Percentiles rank a stretch among this genome's conserved stretches.
phyloP scores from a whole-genome alignment of 2,888 invertebrate genomes.

The Pristionchus mayeri region DNA sequence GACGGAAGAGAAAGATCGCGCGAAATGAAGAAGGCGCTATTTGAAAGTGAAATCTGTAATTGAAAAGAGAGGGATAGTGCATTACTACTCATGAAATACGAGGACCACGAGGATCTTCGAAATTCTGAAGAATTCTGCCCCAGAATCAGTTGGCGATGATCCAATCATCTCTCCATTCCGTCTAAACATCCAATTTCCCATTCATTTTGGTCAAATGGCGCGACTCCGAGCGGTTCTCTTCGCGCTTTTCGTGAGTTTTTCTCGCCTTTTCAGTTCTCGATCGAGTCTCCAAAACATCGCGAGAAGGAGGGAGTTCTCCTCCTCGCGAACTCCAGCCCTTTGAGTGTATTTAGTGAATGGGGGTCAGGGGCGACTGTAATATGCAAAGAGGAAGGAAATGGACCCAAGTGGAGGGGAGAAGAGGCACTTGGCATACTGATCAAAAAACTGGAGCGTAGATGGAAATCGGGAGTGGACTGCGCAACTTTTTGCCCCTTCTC shows the following conservation, averaged over 20 bases:
- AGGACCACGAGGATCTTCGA: neutral
- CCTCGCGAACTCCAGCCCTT: slow-evolving; percentile 8
- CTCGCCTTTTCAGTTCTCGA: neutral
- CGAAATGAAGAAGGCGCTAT: neutral
- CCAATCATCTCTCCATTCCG: neutral
- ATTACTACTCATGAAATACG: neutral
- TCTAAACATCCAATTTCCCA: neutral
- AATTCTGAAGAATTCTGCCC: too few species aligned
- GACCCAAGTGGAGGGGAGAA: neutral
- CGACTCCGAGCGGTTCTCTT: neutral
- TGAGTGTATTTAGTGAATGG: neutral
- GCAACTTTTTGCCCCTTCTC: neutral
- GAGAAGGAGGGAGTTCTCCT: neutral
- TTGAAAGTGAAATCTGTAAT: slow-evolving; percentile 36
- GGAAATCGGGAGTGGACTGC: neutral
- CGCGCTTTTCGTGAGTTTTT: slow-evolving; percentile 5
- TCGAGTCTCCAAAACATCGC: neutral
- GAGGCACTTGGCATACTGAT: slow-evolving; percentile 17
- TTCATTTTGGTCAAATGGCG: slow-evolving; percentile 9
- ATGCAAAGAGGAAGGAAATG: slow-evolving; percentile 8
- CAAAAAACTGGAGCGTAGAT: neutral
- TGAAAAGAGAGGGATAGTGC: neutral
- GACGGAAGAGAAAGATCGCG: slow-evolving; percentile 5
- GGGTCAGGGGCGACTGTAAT: slow-evolving; percentile 34
- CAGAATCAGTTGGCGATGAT: neutral